Evolutionary conservation across 2,113 vertebrate species (phyloP).

Genomic region (Calonectris borealis): DNA sequence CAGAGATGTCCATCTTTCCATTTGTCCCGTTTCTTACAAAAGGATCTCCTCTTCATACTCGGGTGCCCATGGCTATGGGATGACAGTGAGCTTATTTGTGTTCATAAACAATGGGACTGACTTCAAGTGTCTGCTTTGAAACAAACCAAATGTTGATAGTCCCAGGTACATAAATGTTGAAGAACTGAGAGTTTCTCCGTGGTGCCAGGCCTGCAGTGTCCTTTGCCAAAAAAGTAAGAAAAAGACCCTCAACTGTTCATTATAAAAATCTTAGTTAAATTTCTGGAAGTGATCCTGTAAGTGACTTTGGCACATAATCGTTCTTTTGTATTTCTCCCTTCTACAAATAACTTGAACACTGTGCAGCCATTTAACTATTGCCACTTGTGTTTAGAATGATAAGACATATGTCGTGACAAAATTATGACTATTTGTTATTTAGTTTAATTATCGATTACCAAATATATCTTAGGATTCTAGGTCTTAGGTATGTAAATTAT

Average conservation of each 20-base stretch:
- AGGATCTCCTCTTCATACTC: neutral
- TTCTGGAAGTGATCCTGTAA: neutral
- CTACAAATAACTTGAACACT: neutral
- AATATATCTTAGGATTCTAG: neutral
- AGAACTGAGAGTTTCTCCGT: neutral
- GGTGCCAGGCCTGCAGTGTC: neutral
- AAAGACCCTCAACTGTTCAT: neutral
- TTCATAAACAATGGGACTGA: neutral
- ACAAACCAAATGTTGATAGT: neutral
- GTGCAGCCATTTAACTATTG: neutral
- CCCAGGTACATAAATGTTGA: neutral
- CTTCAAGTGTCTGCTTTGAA: neutral
- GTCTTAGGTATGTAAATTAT: neutral
- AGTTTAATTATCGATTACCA: neutral
- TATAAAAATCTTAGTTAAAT: neutral
- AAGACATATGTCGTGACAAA: neutral
- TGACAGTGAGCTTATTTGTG: neutral
- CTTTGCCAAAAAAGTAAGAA: neutral
- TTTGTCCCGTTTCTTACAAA: neutral
- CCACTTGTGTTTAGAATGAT: neutral
- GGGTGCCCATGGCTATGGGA: neutral
- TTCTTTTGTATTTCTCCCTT: neutral
- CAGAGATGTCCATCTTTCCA: neutral
- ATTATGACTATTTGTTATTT: neutral
- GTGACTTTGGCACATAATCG: neutral